Conservation (phyloP, 2,888 invertebrate species). For the Reticulitermes lucifugus region DNA sequence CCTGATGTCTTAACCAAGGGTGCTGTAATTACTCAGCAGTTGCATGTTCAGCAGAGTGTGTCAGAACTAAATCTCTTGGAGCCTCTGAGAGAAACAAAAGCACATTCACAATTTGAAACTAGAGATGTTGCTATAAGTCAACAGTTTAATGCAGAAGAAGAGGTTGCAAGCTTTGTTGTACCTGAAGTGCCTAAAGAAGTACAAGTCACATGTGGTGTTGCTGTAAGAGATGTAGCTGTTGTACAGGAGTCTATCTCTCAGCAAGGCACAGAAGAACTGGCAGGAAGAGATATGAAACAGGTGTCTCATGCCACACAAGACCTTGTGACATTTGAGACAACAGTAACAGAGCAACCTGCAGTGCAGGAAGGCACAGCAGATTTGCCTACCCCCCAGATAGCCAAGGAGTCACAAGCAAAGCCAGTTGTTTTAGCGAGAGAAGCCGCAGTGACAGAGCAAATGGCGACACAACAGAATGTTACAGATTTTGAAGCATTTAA, state of each 20-base stretch:
- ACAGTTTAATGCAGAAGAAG: constrained; percentile 2
- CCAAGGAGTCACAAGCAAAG: constrained; percentile 40
- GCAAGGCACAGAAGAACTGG: constrained; percentile 33
- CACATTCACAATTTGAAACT: constrained; percentile 22
- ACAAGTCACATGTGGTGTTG: constrained; percentile 26
- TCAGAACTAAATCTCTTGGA: not conserved
- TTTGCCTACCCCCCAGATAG: constrained; percentile 24
- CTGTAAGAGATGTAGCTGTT: constrained; percentile 33
- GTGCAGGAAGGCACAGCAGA: constrained; percentile 39
- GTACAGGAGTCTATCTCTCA: constrained; percentile 37
- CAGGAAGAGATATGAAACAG: not conserved
- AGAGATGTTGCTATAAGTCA: constrained; percentile 42
- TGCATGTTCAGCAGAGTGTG: constrained; percentile 23
- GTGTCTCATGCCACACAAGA: constrained; percentile 22
- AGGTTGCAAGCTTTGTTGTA: not conserved
- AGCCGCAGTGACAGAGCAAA: constrained; percentile 46
- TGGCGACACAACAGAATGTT: constrained; percentile 41
- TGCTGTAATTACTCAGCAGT: constrained; percentile 45
- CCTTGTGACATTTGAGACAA: constrained; percentile 24
- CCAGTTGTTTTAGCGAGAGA: constrained; percentile 45
- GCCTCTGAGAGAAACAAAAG: not conserved
- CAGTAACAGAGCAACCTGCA: constrained; percentile 46
- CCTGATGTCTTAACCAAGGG: constrained; percentile 36
- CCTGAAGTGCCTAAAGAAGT: not conserved
- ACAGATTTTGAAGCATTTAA: not conserved